Percentiles rank a stretch among this genome's conserved stretches.
Evolutionary conservation across 2,113 vertebrate genomes (phyloP).

Genomic region (Neofelis nebulosa): DNA sequence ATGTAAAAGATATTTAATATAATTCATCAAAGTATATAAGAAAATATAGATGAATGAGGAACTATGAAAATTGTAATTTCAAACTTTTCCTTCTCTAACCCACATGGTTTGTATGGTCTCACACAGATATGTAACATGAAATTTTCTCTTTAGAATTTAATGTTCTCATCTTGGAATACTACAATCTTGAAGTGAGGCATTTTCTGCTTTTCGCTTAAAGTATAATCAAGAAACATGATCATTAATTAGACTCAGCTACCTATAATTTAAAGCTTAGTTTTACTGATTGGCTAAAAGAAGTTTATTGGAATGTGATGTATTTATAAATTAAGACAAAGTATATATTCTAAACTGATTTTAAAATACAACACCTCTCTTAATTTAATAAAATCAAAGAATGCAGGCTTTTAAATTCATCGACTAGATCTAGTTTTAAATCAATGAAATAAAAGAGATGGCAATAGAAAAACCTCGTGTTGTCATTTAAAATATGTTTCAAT

Average conservation of each 20-base stretch:
- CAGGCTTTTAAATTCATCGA: not conserved
- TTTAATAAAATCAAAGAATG: not conserved
- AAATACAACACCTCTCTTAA: not conserved
- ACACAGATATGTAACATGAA: not conserved
- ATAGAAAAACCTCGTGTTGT: not conserved
- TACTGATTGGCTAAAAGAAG: not conserved
- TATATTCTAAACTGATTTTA: not conserved
- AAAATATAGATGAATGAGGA: not conserved
- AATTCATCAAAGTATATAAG: not conserved
- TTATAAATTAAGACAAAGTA: not conserved
- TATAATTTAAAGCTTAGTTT: not conserved
- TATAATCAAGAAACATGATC: not conserved
- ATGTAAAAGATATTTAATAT: not conserved
- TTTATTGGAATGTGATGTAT: not conserved
- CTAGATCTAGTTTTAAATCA: not conserved
- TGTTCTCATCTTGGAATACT: not conserved
- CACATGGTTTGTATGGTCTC: not conserved
- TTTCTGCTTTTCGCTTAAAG: not conserved
- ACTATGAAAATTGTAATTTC: not conserved
- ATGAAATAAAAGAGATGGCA: not conserved
- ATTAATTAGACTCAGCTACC: not conserved
- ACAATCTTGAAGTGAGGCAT: not conserved
- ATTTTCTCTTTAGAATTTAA: not conserved
- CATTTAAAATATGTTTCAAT: not conserved
- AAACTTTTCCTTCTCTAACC: not conserved